Base-by-base conservation (phyloP, 2,113 vertebrate species). In the Ceyx cyanopectus region DNA sequence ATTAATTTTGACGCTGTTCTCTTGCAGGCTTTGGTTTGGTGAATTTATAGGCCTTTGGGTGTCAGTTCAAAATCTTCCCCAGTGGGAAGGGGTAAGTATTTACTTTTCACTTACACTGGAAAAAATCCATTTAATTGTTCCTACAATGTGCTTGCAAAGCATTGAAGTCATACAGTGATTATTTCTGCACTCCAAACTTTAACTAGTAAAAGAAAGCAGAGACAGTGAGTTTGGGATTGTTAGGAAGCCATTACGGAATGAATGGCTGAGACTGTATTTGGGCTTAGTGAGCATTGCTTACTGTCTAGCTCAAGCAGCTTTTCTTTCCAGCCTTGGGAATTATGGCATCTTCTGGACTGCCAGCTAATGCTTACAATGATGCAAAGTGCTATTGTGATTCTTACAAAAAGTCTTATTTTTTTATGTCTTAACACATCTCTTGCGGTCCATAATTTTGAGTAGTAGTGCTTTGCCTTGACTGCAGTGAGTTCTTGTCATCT, bases 1-100 rank as follows among this genome's bases (percentile, higher is more conserved):
- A 53, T 8, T 46, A 22, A 17, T n/a, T 68, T 76, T 85, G 6
- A 20, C 80, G 95, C 72, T 90, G 9, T 96, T 97, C 65, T 96
- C 81, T 91, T 98, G 68, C 97, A 99, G 99, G 97, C 98, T 99
- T 97, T 99, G 99, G 99, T 99, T 99, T 94, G 98, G 99, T 97
- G 99, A 99, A 96, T 96, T 99, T 93, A 98, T 99, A 95, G 98
- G 97, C 94, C 98, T 99, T 95, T 99, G 99, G 99, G 97, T 98
- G 93, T 99, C 99, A 10, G 99, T 99, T 92, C 99, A 99, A 96
- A 99, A 99, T 97, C 98, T 99, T 92, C 99, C 99, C 65, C 98
- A 99, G 53, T 99, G 99, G 99, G 99, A 99, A 97, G 98, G 99
- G 98, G 99, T 99, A 90, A 98, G 99, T 98, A 92, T 88, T 60